Base-by-base conservation (phyloP, 2,888 invertebrate species). In the Meghimatium bilineatum region DNA sequence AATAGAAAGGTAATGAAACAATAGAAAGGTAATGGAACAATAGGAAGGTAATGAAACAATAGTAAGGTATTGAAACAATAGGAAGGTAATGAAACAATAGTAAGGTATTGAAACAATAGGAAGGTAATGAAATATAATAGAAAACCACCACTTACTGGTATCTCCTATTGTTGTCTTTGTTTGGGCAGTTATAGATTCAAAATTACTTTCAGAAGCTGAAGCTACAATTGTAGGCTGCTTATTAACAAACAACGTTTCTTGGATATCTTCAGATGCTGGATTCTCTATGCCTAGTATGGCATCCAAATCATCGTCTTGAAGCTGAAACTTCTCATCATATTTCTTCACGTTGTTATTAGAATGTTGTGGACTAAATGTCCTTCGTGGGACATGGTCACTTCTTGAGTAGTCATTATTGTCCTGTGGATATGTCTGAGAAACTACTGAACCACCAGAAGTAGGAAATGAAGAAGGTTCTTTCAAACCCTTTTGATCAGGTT, bases 291-390 rank as follows among this genome's bases (percentile, higher is more conserved):
- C 60, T 23, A 82, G 67, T 34, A 82, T 17, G n/a, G 36, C 34
- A 82, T 82, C 82, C 49, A 82, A 75, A 26, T 75, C 75, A 17
- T 82, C 75, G 66, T 82, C 82, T 49, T 82, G 49, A 52, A 82
- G 75, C 32, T 38, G n/a, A 66, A 82, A 75, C 23, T 67, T 60
- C 60, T 72, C 38, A n/a, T n/a, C 26, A 36, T 6, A n/a, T 26
- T 63, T 14, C n/a, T 49, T 36, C 20, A 38, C 60, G 34, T 10
- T 60, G 14, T 2, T 77, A 26, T n/a, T 34, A 76, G 32, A 34
- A 20, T 34, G 60, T 1, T 36, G 63, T 56, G 52, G 0, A 52
- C n/a, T 12, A 1, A 14, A 26, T 56, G 8, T n/a, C 26, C 20
- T 17, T 34, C 60, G 20, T 14, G 26, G 26, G n/a, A 14, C 29